phyloP scores from a whole-genome alignment of 2,797 vertebrate genomes.

The Limosa lapponica region DNA sequence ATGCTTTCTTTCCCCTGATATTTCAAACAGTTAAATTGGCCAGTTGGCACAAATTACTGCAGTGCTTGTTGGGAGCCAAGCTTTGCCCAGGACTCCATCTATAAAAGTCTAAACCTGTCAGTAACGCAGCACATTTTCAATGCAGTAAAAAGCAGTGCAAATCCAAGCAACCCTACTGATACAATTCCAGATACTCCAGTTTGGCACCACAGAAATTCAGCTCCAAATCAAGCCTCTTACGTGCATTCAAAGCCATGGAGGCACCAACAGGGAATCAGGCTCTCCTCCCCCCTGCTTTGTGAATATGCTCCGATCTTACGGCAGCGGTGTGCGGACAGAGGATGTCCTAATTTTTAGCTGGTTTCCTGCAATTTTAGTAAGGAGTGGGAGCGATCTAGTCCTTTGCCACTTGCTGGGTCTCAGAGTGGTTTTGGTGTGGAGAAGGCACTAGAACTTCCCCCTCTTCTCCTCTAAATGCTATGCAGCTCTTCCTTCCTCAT shows the following conservation, averaged over 20 bases:
- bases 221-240: background rate
- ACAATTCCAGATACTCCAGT: background rate
- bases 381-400: accelerated
- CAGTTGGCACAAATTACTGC: conserved; percentile 2
- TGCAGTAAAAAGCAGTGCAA: background rate
- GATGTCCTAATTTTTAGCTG: background rate
- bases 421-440: background rate
- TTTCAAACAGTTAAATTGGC: conserved; percentile 27
- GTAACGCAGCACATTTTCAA: background rate
- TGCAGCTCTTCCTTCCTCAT: background rate
- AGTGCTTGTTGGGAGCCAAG: background rate
- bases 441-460: background rate
- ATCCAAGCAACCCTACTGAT: background rate
- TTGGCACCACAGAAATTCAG: background rate
- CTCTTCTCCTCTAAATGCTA: background rate
- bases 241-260: background rate
- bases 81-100: conserved; percentile 9
- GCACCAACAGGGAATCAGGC: background rate
- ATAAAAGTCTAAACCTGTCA: conserved; percentile 26
- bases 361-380: background rate
- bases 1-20: background rate
- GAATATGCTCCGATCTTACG: background rate
- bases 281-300: background rate
- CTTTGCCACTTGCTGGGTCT: background rate
- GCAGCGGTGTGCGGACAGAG: background rate